These are phyloP conservation scores for Hyposoter dolosus DNA, from an alignment of 2,888 invertebrate species.

Conservation along the genomic window DNA sequence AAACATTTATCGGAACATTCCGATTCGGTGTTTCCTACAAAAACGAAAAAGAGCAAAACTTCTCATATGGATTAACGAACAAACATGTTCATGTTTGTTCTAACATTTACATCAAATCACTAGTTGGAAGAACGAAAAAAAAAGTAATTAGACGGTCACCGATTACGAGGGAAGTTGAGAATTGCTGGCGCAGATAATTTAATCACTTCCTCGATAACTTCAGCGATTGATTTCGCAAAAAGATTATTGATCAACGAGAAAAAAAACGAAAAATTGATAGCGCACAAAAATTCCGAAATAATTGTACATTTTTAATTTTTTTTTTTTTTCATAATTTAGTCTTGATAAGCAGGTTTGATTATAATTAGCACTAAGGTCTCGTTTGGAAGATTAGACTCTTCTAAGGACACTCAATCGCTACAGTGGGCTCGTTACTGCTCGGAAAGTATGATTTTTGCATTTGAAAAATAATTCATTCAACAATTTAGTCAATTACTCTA, in stretches of 20 bases:
- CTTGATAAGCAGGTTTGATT: neutral
- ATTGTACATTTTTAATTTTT: neutral
- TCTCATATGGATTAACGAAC: neutral
- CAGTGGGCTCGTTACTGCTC: slow-evolving; percentile 9
- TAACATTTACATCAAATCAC: slow-evolving; percentile 24
- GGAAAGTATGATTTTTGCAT: neutral
- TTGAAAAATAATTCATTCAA: neutral
- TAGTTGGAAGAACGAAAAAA: slow-evolving; percentile 21
- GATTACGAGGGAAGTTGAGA: slow-evolving; percentile 4
- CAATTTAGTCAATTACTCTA: neutral
- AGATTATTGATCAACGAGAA: slow-evolving; percentile 2
- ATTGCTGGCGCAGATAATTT: slow-evolving; percentile 11
- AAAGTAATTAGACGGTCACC: slow-evolving; percentile 29
- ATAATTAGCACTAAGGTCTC: neutral
- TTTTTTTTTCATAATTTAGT: neutral
- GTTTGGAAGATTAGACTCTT: neutral
- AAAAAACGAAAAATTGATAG: slow-evolving; percentile 31
- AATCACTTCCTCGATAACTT: neutral
- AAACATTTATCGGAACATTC: slow-evolving; percentile 10
- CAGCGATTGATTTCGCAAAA: neutral
- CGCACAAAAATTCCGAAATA: slow-evolving; percentile 21
- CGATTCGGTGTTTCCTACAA: slow-evolving; percentile 20
- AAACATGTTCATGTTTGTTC: neutral
- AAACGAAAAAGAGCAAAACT: slow-evolving; percentile 28
- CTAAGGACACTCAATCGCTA: neutral